These are phyloP conservation scores for Lepidochrysops patricia DNA, from an alignment of 2,888 invertebrate species.

Conservation along the genomic window DNA sequence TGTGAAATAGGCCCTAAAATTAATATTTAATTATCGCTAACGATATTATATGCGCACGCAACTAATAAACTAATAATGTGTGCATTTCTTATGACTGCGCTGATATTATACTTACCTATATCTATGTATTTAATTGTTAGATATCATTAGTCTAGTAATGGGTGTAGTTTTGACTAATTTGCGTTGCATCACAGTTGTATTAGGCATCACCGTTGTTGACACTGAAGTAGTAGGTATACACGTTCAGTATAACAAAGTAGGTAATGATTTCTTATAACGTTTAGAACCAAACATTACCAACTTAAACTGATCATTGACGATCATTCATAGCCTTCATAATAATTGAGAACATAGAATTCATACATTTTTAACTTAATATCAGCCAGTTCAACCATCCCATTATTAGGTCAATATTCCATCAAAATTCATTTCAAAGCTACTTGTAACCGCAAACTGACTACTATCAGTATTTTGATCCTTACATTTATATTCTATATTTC, in stretches of 20 bases:
- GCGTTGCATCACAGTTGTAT: constrained; percentile 12
- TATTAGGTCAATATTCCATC: not conserved
- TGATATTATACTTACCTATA: too few species aligned
- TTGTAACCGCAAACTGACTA: not conserved
- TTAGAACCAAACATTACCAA: not conserved
- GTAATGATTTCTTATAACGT: not conserved
- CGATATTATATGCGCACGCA: constrained; percentile 15
- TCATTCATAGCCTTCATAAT: not conserved
- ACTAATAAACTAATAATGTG: constrained; percentile 19
- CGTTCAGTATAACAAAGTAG: not conserved
- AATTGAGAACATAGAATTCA: not conserved
- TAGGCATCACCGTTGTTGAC: not conserved
- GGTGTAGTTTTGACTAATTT: constrained; percentile 62
- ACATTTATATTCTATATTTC: not conserved
- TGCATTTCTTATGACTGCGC: constrained; percentile 25
- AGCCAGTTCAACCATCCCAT: not conserved
- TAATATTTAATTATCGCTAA: constrained; percentile 18
- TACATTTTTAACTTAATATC: not conserved
- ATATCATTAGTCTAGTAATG: constrained; percentile 47
- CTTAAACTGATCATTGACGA: not conserved
- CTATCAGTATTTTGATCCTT: not conserved
- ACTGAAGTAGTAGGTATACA: constrained; percentile 1
- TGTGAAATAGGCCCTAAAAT: too few species aligned
- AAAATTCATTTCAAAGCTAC: not conserved
- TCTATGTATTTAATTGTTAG: constrained; percentile 21